phyloP scores from a whole-genome alignment of 2,113 vertebrate genomes.

The Regulus satrapa region DNA sequence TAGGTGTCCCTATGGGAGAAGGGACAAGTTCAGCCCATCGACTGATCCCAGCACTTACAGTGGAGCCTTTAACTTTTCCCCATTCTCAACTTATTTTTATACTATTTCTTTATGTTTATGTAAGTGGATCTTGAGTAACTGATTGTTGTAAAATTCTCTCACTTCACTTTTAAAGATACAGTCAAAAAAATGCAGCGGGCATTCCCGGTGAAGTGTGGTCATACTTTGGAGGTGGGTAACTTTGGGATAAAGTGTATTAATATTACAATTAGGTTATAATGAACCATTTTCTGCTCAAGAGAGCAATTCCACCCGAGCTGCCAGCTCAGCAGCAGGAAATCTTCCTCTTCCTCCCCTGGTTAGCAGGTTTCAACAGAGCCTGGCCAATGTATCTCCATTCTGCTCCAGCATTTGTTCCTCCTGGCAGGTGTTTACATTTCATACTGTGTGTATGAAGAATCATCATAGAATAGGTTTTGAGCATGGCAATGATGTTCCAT shows the following conservation, averaged over 20 bases:
- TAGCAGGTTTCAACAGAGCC: not conserved
- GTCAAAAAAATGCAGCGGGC: not conserved
- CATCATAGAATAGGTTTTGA: not conserved
- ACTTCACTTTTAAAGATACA: not conserved
- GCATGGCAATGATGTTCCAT: fast-evolving
- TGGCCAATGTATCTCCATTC: not conserved
- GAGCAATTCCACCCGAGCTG: not conserved
- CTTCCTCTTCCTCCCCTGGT: not conserved
- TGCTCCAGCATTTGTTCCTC: not conserved
- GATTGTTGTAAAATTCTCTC: not conserved
- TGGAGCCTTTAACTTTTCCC: not conserved
- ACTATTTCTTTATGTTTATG: not conserved
- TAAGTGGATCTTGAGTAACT: not conserved
- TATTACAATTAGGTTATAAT: not conserved
- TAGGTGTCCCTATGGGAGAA: not conserved
- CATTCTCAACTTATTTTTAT: not conserved
- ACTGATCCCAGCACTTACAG: not conserved
- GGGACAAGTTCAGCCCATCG: fast-evolving
- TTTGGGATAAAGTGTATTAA: not conserved
- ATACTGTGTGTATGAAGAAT: fast-evolving
- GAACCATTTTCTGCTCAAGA: not conserved
- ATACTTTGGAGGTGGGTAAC: fast-evolving
- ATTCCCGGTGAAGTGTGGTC: not conserved
- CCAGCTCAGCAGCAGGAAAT: not conserved
- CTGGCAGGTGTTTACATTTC: not conserved